Percentiles rank a stretch among this genome's conserved stretches.
phyloP scores from a whole-genome alignment of 2,113 vertebrate species.

The Psettodes erumei region DNA sequence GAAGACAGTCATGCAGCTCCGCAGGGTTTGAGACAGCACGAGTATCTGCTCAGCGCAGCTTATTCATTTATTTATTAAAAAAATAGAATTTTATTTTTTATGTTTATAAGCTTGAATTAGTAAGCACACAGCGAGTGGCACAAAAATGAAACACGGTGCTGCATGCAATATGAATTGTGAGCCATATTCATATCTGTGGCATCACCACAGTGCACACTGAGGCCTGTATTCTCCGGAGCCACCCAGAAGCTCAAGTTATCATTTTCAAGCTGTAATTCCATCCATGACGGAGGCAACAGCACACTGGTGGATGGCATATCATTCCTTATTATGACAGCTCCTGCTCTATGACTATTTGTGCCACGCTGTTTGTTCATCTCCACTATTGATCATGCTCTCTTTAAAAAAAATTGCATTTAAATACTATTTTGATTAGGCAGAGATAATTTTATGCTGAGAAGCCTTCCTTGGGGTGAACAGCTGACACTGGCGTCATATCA shows the following conservation, averaged over 20 bases:
- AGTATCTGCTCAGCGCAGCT: slow-evolving; percentile 9
- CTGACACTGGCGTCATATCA: neutral
- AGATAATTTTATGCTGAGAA: neutral
- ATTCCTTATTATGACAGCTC: neutral
- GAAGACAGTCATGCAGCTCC: slow-evolving; percentile 44
- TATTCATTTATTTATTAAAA: slow-evolving; percentile 54
- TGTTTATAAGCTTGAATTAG: slow-evolving; percentile 48
- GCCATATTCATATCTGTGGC: slow-evolving; percentile 46
- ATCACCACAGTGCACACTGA: slow-evolving; percentile 26
- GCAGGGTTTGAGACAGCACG: slow-evolving; percentile 29
- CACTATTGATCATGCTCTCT: no score
- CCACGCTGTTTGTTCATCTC: slow-evolving; percentile 14
- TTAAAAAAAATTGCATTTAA: no score
- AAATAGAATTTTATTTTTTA: slow-evolving; percentile 16
- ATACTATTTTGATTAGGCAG: neutral
- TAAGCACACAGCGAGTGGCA: slow-evolving; percentile 34
- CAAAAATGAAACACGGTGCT: slow-evolving; percentile 32
- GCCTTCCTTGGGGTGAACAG: neutral
- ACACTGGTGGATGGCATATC: neutral
- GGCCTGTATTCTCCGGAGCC: slow-evolving; percentile 43
- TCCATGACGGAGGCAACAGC: neutral
- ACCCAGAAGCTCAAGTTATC: slow-evolving; percentile 29
- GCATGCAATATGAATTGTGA: slow-evolving; percentile 45
- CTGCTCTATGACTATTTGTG: slow-evolving; percentile 2
- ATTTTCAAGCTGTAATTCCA: slow-evolving; percentile 25